phyloP scores from a whole-genome alignment of 2,113 vertebrate species.

The Mirza zaza region DNA sequence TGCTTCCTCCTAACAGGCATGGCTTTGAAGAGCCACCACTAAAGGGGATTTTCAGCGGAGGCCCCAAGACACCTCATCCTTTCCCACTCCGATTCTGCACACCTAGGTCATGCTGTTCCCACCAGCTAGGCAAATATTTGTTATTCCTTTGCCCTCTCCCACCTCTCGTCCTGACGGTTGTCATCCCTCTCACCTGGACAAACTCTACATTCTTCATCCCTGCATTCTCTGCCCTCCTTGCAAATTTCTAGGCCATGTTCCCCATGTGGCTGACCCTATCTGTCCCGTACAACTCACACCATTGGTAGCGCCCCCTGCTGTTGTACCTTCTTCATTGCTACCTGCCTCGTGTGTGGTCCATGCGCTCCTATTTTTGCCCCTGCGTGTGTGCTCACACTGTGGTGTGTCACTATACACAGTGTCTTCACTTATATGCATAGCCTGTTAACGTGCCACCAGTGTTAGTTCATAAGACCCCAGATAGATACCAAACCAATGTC shows the following conservation, averaged over 20 bases:
- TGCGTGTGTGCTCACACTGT: accelerated
- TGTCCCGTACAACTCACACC: too few relatives aligned
- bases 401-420: accelerated
- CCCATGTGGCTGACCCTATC: neutral
- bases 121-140: neutral
- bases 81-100: accelerated
- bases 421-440: neutral
- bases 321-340: too few relatives aligned
- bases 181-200: neutral
- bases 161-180: neutral
- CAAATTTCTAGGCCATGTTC: neutral
- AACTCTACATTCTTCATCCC: neutral
- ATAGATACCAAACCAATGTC: neutral
- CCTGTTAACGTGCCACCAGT: neutral
- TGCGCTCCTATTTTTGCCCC: too few relatives aligned
- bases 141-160: neutral
- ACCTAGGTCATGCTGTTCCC: neutral
- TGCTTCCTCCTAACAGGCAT: neutral
- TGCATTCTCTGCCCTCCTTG: neutral
- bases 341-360: accelerated
- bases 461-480: neutral
- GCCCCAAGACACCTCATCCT: accelerated
- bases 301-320: accelerated
- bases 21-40: neutral
- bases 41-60: neutral